phyloP scores from a whole-genome alignment of 2,888 invertebrate genomes.

The Lepeophtheirus nordmannii region DNA sequence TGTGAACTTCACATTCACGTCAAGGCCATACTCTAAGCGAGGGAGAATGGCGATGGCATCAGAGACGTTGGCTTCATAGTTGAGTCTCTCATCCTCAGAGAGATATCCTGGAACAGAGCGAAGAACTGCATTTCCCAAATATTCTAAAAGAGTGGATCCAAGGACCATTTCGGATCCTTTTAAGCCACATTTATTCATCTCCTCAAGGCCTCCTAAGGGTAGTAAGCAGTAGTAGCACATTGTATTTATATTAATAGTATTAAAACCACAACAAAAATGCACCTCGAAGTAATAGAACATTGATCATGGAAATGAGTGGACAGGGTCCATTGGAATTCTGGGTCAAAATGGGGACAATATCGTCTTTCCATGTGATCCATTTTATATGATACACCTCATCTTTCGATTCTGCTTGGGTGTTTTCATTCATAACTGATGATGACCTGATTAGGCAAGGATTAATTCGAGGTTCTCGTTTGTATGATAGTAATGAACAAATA shows the following conservation, averaged over 20 bases:
- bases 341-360: conserved; percentile 38
- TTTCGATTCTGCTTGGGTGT: not conserved
- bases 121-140: not conserved
- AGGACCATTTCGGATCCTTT: not conserved
- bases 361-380: conserved; percentile 36
- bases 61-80: conserved; percentile 42
- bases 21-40: conserved; percentile 41
- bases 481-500: no score
- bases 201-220: not conserved
- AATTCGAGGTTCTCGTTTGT: no score
- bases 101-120: conserved; percentile 32
- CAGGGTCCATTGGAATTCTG: conserved; percentile 46
- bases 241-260: no score
- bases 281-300: conserved; percentile 39
- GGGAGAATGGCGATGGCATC: conserved; percentile 42
- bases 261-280: no score
- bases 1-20: conserved; percentile 42
- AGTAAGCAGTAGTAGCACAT: no score
- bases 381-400: conserved; percentile 38
- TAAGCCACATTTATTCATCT: not conserved
- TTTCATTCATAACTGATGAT: not conserved
- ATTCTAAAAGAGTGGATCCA: not conserved
- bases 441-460: no score
- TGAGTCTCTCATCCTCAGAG: conserved; percentile 34
- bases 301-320: conserved; percentile 42